phyloP scores from a whole-genome alignment of 1,140 invertebrate species.

The Drosophila setifemur region DNA sequence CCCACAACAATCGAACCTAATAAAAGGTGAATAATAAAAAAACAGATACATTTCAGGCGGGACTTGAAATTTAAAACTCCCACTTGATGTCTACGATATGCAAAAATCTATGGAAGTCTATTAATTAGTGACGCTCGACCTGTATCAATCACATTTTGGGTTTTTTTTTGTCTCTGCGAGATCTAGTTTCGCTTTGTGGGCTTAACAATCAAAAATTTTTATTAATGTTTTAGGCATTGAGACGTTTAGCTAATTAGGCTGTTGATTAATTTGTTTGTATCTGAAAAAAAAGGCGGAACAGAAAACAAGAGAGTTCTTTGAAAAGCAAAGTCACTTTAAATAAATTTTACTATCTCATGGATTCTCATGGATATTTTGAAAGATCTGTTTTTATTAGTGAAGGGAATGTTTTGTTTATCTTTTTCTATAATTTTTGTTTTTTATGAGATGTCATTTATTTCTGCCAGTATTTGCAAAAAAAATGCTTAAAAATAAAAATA shows the following conservation, averaged over 20 bases:
- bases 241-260: constrained; percentile 63
- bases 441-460: no score
- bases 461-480: no score
- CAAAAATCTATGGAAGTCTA: constrained; percentile 13
- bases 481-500: no score
- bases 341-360: no score
- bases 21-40: constrained; percentile 22
- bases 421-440: no score
- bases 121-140: constrained; percentile 31
- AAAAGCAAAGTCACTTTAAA: no score
- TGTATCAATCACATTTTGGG: constrained; percentile 40
- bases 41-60: not conserved
- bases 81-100: constrained; percentile 5
- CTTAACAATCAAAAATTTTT: constrained; percentile 43
- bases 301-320: constrained; percentile 15
- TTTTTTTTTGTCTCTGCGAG: constrained; percentile 9
- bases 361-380: no score
- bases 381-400: no score
- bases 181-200: constrained; percentile 34
- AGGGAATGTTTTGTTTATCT: no score
- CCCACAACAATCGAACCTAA: constrained; percentile 2
- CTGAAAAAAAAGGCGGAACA: constrained; percentile 14
- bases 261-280: constrained; percentile 39
- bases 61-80: constrained; percentile 2
- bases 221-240: constrained; percentile 43